These are phyloP conservation scores for Boloria selene DNA, from an alignment of 2,888 invertebrate genomes.

Conservation along the genomic window DNA sequence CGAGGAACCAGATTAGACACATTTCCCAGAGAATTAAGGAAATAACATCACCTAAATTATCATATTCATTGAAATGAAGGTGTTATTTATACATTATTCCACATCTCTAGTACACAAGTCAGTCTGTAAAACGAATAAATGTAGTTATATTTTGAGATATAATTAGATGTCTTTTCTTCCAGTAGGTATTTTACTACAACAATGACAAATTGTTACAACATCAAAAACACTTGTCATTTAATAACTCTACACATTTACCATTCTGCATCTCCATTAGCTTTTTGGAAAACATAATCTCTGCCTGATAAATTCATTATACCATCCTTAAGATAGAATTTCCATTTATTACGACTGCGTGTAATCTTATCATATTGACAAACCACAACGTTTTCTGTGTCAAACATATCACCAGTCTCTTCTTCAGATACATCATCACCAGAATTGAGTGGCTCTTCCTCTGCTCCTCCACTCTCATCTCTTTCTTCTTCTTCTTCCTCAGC, in stretches of 20 bases:
- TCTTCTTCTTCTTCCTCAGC: constrained; percentile 86
- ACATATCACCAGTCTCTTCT: constrained; percentile 96
- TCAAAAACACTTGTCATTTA: constrained; percentile 60
- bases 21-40: constrained; percentile 4
- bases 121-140: constrained; percentile 14
- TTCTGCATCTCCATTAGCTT: constrained; percentile 99
- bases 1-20: constrained; percentile 3
- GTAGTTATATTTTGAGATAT: constrained; percentile 45
- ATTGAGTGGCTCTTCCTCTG: constrained; percentile 94
- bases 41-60: neutral
- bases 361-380: constrained; percentile 99
- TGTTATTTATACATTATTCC: constrained; percentile 6
- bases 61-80: neutral
- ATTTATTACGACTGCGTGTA: constrained; percentile 98
- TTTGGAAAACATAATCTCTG: constrained; percentile 99
- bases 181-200: constrained; percentile 51
- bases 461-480: constrained; percentile 85
- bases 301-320: constrained; percentile 99
- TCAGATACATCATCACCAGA: constrained; percentile 99
- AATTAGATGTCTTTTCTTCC: constrained; percentile 51
- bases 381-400: constrained; percentile 99
- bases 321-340: constrained; percentile 99
- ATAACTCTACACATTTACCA: constrained; percentile 86
- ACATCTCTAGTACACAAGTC: constrained; percentile 13
- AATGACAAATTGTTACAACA: constrained; percentile 47